Evolutionary conservation across 2,113 vertebrate genomes (phyloP).

Genomic region (Perca flavescens): DNA sequence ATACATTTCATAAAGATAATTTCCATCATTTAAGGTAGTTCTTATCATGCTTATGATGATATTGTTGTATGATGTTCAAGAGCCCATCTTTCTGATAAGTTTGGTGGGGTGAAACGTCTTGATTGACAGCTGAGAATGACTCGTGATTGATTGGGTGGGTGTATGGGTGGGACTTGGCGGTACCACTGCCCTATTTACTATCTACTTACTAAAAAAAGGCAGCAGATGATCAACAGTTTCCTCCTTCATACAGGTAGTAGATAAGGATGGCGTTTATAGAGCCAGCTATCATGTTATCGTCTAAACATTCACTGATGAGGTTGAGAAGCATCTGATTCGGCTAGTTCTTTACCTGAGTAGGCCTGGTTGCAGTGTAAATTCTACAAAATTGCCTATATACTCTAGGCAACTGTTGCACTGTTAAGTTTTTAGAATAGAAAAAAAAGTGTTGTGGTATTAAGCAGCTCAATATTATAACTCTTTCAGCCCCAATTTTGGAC

Average conservation of each 20-base stretch:
- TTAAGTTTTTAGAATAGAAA: not conserved
- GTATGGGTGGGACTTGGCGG: too few species aligned
- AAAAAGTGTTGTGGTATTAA: not conserved
- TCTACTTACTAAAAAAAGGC: not conserved
- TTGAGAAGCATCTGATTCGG: not conserved
- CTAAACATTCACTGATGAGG: not conserved
- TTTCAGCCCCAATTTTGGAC: not conserved
- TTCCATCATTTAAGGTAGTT: too few species aligned
- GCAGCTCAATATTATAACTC: not conserved
- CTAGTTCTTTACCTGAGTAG: not conserved
- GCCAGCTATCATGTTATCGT: not conserved
- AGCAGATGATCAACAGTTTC: not conserved
- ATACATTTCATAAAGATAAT: too few species aligned
- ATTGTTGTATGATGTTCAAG: too few species aligned
- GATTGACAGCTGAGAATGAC: too few species aligned
- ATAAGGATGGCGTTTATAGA: not conserved
- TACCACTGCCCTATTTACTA: too few species aligned
- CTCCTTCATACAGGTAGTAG: not conserved
- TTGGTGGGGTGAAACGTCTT: too few species aligned
- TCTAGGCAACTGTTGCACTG: not conserved
- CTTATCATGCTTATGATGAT: too few species aligned
- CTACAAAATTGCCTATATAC: not conserved
- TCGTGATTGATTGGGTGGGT: too few species aligned
- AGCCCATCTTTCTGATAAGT: too few species aligned
- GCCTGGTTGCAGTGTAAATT: not conserved